phyloP scores from a whole-genome alignment of 2,797 vertebrate genomes.

The Pseudomugil tenellus region DNA sequence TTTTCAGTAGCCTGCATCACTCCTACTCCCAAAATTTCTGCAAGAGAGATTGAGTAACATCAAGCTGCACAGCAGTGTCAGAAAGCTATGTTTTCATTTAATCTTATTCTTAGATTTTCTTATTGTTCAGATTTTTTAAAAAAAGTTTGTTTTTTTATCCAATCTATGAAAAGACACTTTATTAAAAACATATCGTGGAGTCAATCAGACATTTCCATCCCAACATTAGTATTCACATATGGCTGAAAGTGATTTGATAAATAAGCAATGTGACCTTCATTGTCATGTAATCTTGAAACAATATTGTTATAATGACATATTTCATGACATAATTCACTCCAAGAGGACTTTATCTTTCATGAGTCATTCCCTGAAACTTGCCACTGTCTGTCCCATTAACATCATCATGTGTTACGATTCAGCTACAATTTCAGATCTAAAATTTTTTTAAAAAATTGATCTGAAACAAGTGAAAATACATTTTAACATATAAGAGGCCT shows the following conservation, averaged over 20 bases:
- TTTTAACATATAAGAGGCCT: too few relatives aligned
- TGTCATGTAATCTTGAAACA: background rate
- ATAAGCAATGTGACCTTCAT: background rate
- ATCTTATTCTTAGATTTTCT: background rate
- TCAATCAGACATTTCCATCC: background rate
- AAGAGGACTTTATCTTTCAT: conserved; percentile 31
- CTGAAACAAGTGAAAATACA: too few relatives aligned
- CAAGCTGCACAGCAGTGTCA: background rate
- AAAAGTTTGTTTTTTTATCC: background rate
- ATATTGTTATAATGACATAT: conserved; percentile 44
- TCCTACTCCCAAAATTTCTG: conserved; percentile 47
- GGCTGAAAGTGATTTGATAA: background rate
- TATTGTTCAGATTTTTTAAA: background rate
- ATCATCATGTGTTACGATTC: conserved; percentile 4
- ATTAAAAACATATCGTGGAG: background rate
- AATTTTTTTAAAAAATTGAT: too few relatives aligned
- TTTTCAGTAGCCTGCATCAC: conserved; percentile 30
- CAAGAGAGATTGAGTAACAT: background rate
- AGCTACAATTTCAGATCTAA: conserved; percentile 3
- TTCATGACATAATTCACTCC: conserved; percentile 44
- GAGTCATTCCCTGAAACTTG: conserved; percentile 1
- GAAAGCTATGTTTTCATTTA: background rate
- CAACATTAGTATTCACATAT: background rate
- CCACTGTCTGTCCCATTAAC: background rate
- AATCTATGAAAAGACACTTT: conserved; percentile 1